phyloP scores from a whole-genome alignment of 2,797 vertebrate genomes.

The Diceros bicornis region DNA sequence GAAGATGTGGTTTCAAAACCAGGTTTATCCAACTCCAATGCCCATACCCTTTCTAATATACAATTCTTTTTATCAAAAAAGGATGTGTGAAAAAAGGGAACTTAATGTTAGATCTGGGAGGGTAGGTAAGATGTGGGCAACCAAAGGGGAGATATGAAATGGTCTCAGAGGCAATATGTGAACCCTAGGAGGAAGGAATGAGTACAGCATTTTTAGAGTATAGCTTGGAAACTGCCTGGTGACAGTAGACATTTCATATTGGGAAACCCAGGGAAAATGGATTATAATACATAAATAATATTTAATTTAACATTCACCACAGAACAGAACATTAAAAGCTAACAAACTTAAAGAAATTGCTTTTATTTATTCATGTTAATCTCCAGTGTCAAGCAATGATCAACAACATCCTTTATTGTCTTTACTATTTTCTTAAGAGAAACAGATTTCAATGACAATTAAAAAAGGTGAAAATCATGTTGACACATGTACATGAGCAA shows the following conservation, averaged over 20 bases:
- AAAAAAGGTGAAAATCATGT: neutral
- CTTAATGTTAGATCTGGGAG: neutral
- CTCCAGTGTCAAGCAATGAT: neutral
- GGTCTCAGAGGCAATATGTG: neutral
- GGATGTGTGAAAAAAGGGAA: neutral
- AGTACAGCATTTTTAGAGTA: neutral
- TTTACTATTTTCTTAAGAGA: constrained; percentile 46
- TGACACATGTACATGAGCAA: neutral
- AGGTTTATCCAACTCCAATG: neutral
- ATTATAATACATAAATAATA: neutral
- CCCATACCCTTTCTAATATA: neutral
- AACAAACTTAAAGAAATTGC: neutral
- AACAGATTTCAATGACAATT: neutral
- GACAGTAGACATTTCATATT: neutral
- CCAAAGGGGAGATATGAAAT: neutral
- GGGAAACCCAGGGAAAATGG: neutral
- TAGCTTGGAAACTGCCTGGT: neutral
- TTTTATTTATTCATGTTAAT: constrained; percentile 8
- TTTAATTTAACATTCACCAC: constrained; percentile 6
- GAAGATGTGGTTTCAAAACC: constrained; percentile 14
- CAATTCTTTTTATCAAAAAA: neutral
- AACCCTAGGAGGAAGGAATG: neutral
- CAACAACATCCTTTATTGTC: neutral
- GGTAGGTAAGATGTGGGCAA: neutral
- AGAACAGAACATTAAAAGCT: constrained; percentile 13